Evolutionary conservation across 2,113 vertebrate genomes (phyloP).

Genomic region (Solea senegalensis): DNA sequence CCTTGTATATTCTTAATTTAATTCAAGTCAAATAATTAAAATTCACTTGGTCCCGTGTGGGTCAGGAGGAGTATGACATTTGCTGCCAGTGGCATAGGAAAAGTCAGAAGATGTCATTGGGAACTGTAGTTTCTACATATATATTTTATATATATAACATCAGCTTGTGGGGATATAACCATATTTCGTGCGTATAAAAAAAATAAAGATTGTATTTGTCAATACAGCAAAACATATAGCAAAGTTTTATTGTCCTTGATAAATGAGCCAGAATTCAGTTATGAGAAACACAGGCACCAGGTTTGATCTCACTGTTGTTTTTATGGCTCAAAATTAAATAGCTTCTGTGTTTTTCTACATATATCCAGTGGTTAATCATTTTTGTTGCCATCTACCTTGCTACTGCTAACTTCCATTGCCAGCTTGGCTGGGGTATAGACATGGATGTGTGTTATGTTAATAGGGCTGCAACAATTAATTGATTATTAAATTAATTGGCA

Average conservation of each 20-base stretch:
- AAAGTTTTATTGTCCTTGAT: neutral
- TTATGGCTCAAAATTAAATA: too few species aligned
- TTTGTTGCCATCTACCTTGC: neutral
- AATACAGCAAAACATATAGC: too few species aligned
- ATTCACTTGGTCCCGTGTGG: slow-evolving; percentile 34
- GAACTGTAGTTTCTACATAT: neutral
- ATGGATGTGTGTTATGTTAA: neutral
- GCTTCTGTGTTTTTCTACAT: neutral
- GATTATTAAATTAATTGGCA: neutral
- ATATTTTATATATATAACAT: too few species aligned
- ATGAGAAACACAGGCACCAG: too few species aligned
- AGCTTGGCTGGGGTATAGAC: neutral
- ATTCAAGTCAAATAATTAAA: slow-evolving; percentile 27
- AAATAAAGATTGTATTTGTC: too few species aligned
- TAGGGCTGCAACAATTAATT: neutral
- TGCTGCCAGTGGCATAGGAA: neutral
- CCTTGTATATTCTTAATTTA: slow-evolving; percentile 23
- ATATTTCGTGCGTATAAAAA: too few species aligned
- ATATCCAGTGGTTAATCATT: neutral
- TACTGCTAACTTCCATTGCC: neutral
- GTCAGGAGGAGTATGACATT: slow-evolving; percentile 7
- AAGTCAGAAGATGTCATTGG: neutral
- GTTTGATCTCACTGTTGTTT: neutral
- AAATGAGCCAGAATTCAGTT: neutral
- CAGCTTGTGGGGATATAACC: too few species aligned